These are phyloP conservation scores for Malthinus seriepunctatus DNA, from an alignment of 2,888 invertebrate genomes.

Conservation along the genomic window DNA sequence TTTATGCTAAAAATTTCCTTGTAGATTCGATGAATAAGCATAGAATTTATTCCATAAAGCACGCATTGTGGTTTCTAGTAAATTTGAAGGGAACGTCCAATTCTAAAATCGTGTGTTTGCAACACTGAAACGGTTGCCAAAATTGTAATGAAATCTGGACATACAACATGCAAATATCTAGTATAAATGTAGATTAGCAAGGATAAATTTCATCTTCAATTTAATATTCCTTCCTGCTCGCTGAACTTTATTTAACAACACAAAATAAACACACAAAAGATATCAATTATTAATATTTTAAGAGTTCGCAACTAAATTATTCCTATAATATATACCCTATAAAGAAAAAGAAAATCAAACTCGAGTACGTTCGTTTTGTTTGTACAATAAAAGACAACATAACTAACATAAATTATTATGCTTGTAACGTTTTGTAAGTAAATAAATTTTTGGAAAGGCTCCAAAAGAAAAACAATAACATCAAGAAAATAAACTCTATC, in stretches of 20 bases:
- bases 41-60: no score
- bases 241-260: slow-evolving; percentile 13
- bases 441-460: background rate
- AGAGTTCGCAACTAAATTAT: no score
- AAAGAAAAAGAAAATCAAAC: no score
- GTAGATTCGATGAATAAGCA: no score
- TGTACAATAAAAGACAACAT: no score
- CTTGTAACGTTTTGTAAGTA: background rate
- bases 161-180: slow-evolving; percentile 14
- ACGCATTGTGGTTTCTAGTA: no score
- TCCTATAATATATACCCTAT: no score
- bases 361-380: no score
- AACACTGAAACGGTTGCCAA: slow-evolving; percentile 33
- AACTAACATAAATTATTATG: no score
- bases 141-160: slow-evolving; percentile 37
- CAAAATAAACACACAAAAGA: background rate
- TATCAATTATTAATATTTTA: no score
- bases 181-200: slow-evolving; percentile 21
- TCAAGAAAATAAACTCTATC: background rate
- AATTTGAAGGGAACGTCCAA: no score
- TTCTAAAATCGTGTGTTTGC: background rate
- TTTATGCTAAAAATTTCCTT: no score
- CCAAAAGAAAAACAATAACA: background rate
- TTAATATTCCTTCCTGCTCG: slow-evolving; percentile 11
- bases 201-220: slow-evolving; percentile 17